Base-by-base conservation (phyloP, 2,113 vertebrate species). In the Leptobrachium leishanense region DNA sequence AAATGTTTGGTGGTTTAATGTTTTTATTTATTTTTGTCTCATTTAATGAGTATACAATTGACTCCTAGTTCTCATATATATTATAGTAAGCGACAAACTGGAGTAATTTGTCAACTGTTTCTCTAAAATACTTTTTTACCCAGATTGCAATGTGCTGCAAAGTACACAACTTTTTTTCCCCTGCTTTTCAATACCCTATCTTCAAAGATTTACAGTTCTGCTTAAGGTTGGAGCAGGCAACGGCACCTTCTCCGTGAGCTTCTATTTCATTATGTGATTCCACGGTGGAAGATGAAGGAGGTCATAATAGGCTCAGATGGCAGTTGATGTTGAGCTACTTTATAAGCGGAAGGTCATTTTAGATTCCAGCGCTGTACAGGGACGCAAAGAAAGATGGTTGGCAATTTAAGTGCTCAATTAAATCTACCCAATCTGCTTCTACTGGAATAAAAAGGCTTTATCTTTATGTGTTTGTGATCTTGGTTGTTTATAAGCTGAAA, bases 331-430 rank as follows among this genome's bases (percentile, higher is more conserved):
- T 62, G 75, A 70, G 43, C 75, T 69, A 44, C 67, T 65, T 72
- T 53, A 72, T 72, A 72, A 72, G 71, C 42, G 68, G 43, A 42
- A 53, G 68, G 64, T 78, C 68, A 72, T 65, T 78, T 13, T 55
- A 72, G 43, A 78, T 53, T 63, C 31, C 68, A 72, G 43, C 7
- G 12, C 76, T 65, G 57, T 8, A 72, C 69, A 63, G 43, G 12
- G 55, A 65, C 42, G 72, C 59, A 72, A 8, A 12, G 68, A 64
- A 46, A 46, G 43, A 72, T 72, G 46, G 20, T 57, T 54, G 10
- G 68, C 76, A 72, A 62, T 72, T n/a, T 46, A 70, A 77, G 43
- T 77, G 68, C 54, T 42, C 76, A 71, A 63, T 78, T 78, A 78
- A 53, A 71, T 72, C 53, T 11, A 78, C 59, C 57, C 43, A 72